phyloP scores from a whole-genome alignment of 92 coral and sea anemone genomes.

The Bergia puertoricense region DNA sequence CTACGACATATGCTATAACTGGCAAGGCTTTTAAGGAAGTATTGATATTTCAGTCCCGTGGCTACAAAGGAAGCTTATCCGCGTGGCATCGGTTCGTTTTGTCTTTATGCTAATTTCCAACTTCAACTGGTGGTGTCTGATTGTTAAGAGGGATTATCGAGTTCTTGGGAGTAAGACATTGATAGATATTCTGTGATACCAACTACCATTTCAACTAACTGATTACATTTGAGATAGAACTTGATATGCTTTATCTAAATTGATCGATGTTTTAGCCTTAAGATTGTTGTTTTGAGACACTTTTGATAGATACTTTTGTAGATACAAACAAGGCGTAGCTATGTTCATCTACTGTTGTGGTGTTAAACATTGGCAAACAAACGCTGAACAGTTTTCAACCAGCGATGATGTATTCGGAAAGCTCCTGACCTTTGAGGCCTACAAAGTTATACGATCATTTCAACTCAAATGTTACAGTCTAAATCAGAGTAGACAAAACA shows the following conservation, averaged over 20 bases:
- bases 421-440: background rate
- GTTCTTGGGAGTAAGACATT: background rate
- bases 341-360: background rate
- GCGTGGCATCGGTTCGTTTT: background rate
- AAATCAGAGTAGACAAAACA: background rate
- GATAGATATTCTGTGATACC: background rate
- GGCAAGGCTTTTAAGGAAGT: background rate
- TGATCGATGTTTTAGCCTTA: background rate
- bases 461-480: background rate
- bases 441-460: background rate
- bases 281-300: no score
- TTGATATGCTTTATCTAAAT: background rate
- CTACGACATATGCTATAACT: background rate
- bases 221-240: background rate
- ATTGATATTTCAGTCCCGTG: background rate
- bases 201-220: background rate
- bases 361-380: background rate
- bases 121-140: background rate
- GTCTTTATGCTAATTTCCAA: conserved; percentile 10
- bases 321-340: no score
- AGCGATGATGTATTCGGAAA: no score
- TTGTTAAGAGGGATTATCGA: conserved; percentile 9
- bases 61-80: background rate
- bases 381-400: background rate
- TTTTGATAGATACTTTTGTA: no score